Conservation (phyloP, 2,888 invertebrate genomes). For the Psylliodes chrysocephalus region DNA sequence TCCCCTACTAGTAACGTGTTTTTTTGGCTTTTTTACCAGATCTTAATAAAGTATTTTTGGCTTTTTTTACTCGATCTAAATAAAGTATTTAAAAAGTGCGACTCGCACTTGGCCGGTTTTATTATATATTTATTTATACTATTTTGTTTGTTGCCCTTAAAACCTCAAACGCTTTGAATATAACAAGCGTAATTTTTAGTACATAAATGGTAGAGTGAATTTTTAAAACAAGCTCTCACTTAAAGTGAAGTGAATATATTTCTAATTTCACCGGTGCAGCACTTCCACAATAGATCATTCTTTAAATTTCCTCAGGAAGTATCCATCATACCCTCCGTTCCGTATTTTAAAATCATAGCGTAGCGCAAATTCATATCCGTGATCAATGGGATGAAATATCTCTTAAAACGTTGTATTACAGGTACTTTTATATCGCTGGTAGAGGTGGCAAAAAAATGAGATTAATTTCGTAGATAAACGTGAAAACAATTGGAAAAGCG, state of each 20-base stretch:
- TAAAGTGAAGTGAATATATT: constrained; percentile 22
- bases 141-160: no score
- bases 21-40: no score
- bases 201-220: constrained; percentile 10
- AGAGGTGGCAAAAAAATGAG: neutral
- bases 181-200: neutral
- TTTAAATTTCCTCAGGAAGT: constrained; percentile 31
- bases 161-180: no score
- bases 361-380: constrained; percentile 22
- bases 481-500: neutral
- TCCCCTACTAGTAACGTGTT: no score
- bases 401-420: constrained; percentile 11
- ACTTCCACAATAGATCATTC: constrained; percentile 26
- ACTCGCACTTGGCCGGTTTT: no score
- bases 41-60: no score
- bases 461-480: constrained; percentile 1
- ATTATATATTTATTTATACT: no score
- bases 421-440: constrained; percentile 11
- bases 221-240: constrained; percentile 13
- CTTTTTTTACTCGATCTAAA: no score
- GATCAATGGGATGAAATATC: constrained; percentile 27
- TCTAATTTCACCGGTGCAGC: constrained; percentile 25
- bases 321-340: constrained; percentile 26
- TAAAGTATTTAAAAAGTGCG: no score
- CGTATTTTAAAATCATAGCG: constrained; percentile 29